Base-by-base conservation (phyloP, 2,797 vertebrate species). In the Hybognathus amarus region DNA sequence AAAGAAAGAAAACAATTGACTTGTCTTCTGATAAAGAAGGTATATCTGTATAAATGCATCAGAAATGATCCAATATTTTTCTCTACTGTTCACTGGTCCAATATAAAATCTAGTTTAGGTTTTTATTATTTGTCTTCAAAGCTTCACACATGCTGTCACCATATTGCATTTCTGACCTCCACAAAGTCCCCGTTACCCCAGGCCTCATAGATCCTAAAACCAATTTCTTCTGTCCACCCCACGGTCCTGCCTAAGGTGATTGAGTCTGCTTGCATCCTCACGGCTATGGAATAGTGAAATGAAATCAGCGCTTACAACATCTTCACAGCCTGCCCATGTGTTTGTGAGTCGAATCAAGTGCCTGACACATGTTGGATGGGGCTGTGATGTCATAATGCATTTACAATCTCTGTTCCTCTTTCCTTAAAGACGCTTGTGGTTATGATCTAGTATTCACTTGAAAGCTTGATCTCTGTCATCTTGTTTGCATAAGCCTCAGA, bases 401-500 rank as follows among this genome's bases (percentile, higher is more conserved):
- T 33, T 68, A 66, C 33, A 15, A 89, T 90, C 85, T 74, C 67
- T 66, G 40, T 40, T 59, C 77, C 84, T 82, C 71, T 85, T 68
- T 77, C 80, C 69, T 78, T 85, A 89, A 92, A 91, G 89, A 89
- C 88, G 59, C 90, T 91, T 91, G 90, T 83, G 92, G 90, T 91
- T 92, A 89, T 83, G 80, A 85, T 91, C 70, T 87, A 88, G 83
- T 75, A 82, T 91, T 89, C 91, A 84, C 88, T 88, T 94, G 90
- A 94, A 94, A 93, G 91, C 66, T 0, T 71, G 77, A 82, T 15
- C 88, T 89, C 90, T 91, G 90, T 89, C 79, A 91, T 47, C 88
- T 93, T 90, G 92, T 91, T 90, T 91, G 93, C 76, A 89, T 76
- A 85, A 91, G 89, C 91, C 85, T 79, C 90, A 91, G 90, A 89